These are phyloP conservation scores for rabbit (Oryctolagus cuniculus) DNA, from an alignment of 2,113 vertebrate species.

Conservation along the genomic window mOryCun1.1 NC_091453.1:45829501-45830000, in stretches of 20 bases:
- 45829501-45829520: not conserved
- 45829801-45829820: slow-evolving; percentile 5
- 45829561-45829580: not conserved
- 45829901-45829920: not conserved
- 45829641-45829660: not conserved
- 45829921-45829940: slow-evolving; percentile 5
- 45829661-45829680: not conserved
- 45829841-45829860: not conserved
- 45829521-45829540: slow-evolving; percentile 46
- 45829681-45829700: not conserved
- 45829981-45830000: not conserved
- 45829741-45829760: not conserved
- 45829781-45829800: not conserved
- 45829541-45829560: slow-evolving; percentile 11
- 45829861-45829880: not conserved
- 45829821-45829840: not conserved
- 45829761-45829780: not conserved
- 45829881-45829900: not conserved
- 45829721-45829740: not conserved
- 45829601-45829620: not conserved
- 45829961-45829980: not conserved
- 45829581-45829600: slow-evolving; percentile 36
- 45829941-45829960: slow-evolving; percentile 31
- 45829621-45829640: slow-evolving; percentile 24
- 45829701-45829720: slow-evolving; percentile 18